These are phyloP conservation scores for Chorisops tibialis DNA, from an alignment of 2,888 invertebrate genomes.

Conservation along the genomic window DNA sequence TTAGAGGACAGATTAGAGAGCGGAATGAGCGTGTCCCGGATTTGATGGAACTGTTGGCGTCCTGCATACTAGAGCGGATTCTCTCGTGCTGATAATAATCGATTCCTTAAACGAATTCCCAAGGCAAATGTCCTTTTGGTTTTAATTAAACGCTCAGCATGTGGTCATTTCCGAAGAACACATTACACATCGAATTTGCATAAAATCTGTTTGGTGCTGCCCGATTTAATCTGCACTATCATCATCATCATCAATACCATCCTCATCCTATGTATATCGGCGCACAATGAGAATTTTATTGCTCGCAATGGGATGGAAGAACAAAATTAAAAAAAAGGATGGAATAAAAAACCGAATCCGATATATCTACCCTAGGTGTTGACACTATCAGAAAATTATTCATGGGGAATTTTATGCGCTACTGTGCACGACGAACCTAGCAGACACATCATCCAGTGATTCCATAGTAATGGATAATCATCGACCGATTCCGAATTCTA, in stretches of 20 bases:
- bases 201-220: not conserved
- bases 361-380: not conserved
- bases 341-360: not conserved
- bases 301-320: not conserved
- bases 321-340: too few relatives aligned
- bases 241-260: not conserved
- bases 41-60: not conserved
- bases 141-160: constrained; percentile 18
- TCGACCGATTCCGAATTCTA: constrained; percentile 8
- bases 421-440: constrained; percentile 35
- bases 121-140: not conserved
- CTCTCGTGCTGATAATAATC: not conserved
- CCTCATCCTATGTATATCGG: too few relatives aligned
- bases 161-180: not conserved
- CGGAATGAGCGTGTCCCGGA: not conserved
- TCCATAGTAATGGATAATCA: not conserved
- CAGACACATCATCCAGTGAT: not conserved
- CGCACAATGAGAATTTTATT: not conserved
- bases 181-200: constrained; percentile 9
- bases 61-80: not conserved
- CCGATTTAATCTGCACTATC: not conserved
- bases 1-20: constrained; percentile 6
- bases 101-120: not conserved
- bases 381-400: constrained; percentile 33
- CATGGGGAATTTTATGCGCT: constrained; percentile 39